Evolutionary conservation across 2,113 vertebrate species (phyloP), one percentile per base, ranked within the genome.

Genomic region (Dasypus novemcinctus): DNA sequence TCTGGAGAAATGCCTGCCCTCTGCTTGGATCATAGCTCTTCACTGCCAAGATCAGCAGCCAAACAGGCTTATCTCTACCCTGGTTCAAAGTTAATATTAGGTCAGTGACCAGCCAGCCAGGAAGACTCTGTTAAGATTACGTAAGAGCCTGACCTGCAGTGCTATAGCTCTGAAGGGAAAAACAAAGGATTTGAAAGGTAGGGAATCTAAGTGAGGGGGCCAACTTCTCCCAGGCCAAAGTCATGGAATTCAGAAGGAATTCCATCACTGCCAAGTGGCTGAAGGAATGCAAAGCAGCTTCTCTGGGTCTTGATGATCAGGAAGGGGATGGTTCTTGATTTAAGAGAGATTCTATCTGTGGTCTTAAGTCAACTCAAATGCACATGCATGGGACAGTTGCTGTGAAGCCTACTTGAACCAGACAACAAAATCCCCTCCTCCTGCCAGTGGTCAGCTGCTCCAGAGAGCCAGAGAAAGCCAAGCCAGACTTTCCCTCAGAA

Each of bases 31-130:
- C 33, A 20, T 23, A 79, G 86, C 7, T 90, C 36, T 46, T 90
- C 36, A 89, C 36, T 71, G 90, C 80, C 93, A 95, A 96, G 82
- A 96, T 97, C 85, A 95, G 81, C 64, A 76, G 90, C 88, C 90
- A 84, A 96, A 95, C 49, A 88, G 92, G 94, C 96, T 97, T 94
- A 95, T 97, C 96, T 96, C 74, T 82, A 94, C 61, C 49, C 74
- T 63, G 54, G 88, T 66, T 90, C 57, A 78, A 52, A 97, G 94
- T 97, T 96, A 97, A 96, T 94, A 96, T 95, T 96, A 96, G 96
- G 94, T 86, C 88, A 79, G 63, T 52, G 88, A 68, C 81, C 59
- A 83, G 92, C 84, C 92, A 96, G 94, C 87, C 90, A 93, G 92
- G 90, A 95, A 95, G 71, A 79, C 82, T 91, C 85, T 76, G 49